A percentile compares a stretch with the other conserved stretches of the same genome.
Evolutionary conservation across 37 sponge, comb jelly and placozoan genomes (phyloP).

Genomic region (Aphrocallistes beatrix): DNA sequence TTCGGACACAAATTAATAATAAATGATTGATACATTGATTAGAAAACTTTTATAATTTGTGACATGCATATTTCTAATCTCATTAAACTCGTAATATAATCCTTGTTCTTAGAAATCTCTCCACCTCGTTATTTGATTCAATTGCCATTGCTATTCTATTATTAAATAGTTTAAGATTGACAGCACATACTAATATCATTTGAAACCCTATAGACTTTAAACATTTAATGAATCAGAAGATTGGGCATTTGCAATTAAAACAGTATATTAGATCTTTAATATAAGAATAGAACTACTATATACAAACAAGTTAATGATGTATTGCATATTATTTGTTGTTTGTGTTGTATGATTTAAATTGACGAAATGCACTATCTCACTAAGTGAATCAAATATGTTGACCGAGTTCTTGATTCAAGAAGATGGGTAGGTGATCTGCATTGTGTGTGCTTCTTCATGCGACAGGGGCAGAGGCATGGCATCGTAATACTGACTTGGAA

Average conservation of each 20-base stretch:
- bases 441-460: not conserved
- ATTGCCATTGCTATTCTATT: no score
- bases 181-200: no score
- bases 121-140: no score
- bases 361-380: slow-evolving; percentile 16
- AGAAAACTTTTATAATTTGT: no score
- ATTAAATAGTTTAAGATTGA: no score
- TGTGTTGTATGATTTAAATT: not conserved
- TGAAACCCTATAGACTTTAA: no score
- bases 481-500: slow-evolving; percentile 8
- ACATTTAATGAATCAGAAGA: no score
- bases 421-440: not conserved
- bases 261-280: not conserved
- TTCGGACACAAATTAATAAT: no score
- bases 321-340: not conserved
- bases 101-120: no score
- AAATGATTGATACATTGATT: no score
- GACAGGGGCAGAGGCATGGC: slow-evolving; percentile 13
- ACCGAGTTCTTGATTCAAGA: not conserved
- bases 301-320: not conserved
- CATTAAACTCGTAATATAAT: no score
- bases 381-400: not conserved
- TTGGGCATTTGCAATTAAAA: slow-evolving; percentile 17
- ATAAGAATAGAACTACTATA: not conserved
- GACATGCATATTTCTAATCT: no score